These are phyloP conservation scores for Megalops atlanticus DNA, from an alignment of 2,113 vertebrate genomes.

Conservation along the genomic window DNA sequence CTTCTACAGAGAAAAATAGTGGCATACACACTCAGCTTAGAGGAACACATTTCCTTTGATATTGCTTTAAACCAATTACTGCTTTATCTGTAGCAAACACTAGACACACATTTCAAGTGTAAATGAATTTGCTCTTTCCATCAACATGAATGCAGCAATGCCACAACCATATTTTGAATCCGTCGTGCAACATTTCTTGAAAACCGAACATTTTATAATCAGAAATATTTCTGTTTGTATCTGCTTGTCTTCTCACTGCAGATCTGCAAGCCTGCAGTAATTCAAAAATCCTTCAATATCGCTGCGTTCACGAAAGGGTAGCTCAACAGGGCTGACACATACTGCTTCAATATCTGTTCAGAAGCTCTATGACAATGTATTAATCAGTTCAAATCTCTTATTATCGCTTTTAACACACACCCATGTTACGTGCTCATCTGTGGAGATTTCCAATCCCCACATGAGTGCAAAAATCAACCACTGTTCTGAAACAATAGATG, in stretches of 20 bases:
- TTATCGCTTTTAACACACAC: not conserved
- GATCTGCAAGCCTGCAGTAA: not conserved
- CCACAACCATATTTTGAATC: no score
- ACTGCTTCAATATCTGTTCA: not conserved
- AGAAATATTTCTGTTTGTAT: no score
- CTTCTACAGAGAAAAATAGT: no score
- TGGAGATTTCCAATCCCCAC: not conserved
- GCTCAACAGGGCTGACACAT: not conserved
- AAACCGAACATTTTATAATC: no score
- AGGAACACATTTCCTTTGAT: constrained; percentile 26
- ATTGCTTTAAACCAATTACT: constrained; percentile 38
- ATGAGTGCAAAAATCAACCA: not conserved
- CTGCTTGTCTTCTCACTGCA: no score
- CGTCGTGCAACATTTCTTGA: no score
- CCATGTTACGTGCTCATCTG: not conserved
- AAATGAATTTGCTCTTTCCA: not conserved
- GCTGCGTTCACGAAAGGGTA: not conserved
- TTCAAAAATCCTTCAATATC: not conserved
- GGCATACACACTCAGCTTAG: no score
- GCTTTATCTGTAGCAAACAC: constrained; percentile 13
- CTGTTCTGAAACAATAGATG: not conserved
- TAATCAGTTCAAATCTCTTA: not conserved
- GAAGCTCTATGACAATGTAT: not conserved
- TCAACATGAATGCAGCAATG: no score
- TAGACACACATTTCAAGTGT: not conserved